Conservation (phyloP, 2,888 invertebrate species). For the Listrodromus nycthemerus region DNA sequence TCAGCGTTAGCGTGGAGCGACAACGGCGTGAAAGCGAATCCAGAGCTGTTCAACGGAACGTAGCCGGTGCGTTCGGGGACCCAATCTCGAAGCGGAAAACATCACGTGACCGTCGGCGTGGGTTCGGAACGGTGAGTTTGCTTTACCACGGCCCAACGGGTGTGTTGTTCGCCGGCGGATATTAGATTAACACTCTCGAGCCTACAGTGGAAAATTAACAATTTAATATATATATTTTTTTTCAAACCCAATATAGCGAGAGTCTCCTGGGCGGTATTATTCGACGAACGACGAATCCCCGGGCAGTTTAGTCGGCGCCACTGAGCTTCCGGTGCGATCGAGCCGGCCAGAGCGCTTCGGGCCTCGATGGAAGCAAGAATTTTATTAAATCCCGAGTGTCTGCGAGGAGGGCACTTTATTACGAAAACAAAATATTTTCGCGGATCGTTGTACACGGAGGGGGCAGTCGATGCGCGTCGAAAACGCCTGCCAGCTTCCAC, state of each 20-base stretch:
- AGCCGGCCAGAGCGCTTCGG: neutral
- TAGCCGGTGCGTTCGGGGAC: neutral
- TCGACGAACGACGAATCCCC: neutral
- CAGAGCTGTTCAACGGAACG: neutral
- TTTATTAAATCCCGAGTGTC: neutral
- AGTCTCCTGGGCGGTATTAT: neutral
- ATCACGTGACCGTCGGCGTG: neutral
- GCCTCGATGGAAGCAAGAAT: neutral
- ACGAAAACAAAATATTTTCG: neutral
- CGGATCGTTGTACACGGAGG: neutral
- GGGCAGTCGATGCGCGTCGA: neutral
- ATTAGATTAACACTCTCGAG: neutral
- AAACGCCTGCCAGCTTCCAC: neutral
- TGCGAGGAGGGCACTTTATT: neutral
- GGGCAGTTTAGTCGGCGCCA: too few relatives aligned
- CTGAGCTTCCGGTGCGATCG: too few relatives aligned
- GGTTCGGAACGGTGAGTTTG: neutral
- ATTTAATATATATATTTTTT: too few relatives aligned
- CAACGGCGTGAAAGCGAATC: neutral
- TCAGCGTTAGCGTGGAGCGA: neutral
- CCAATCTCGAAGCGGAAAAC: neutral
- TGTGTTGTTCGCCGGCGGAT: constrained; percentile 3
- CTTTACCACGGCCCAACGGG: neutral
- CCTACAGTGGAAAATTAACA: neutral
- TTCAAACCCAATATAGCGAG: neutral